Evolutionary conservation across 2,888 invertebrate species (phyloP).

Genomic region (Tipula unca): DNA sequence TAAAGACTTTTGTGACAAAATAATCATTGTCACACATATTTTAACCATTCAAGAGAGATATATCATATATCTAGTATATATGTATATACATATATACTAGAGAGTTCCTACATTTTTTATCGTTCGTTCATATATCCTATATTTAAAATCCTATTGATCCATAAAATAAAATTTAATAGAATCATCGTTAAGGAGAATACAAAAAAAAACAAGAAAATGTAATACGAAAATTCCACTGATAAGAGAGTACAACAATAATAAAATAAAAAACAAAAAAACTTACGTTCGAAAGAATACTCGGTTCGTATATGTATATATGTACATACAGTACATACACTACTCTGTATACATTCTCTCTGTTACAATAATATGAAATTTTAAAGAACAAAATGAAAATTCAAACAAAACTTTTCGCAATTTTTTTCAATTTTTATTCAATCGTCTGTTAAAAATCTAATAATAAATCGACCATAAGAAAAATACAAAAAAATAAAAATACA

Average conservation of each 20-base stretch:
- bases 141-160: background rate
- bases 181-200: background rate
- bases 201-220: background rate
- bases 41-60: background rate
- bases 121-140: background rate
- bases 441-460: conserved; percentile 16
- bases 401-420: background rate
- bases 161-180: background rate
- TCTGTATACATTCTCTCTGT: background rate
- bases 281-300: background rate
- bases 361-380: background rate
- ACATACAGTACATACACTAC: background rate
- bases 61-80: conserved; percentile 1
- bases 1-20: background rate
- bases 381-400: background rate
- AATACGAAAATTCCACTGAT: background rate
- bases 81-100: too few relatives aligned
- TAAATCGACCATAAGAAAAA: conserved; percentile 15
- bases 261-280: background rate
- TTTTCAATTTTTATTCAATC: conserved; percentile 18
- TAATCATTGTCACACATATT: conserved; percentile 14
- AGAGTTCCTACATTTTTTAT: background rate
- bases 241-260: background rate
- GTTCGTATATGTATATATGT: background rate
- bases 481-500: background rate